Percentiles rank a stretch among this genome's conserved stretches.
Evolutionary conservation across 2,888 invertebrate species (phyloP).

Genomic region (Neoscelio sp.): DNA sequence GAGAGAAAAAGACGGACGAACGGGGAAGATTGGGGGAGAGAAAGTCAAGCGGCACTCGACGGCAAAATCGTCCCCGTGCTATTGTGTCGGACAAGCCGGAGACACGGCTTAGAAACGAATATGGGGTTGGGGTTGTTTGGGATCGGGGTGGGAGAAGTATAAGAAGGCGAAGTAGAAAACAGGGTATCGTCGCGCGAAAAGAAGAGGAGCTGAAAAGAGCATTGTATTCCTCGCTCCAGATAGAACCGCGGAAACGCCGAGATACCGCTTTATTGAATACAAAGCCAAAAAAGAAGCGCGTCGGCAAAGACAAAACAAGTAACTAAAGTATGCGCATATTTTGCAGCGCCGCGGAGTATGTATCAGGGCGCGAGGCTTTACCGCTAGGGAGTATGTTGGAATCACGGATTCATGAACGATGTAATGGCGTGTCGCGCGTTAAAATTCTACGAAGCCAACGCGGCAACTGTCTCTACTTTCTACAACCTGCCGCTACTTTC

Average conservation of each 20-base stretch:
- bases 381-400: conserved; percentile 24
- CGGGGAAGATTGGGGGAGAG: conserved; percentile 7
- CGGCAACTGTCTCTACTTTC: conserved; percentile 57
- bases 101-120: conserved; percentile 58
- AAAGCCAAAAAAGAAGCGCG: conserved; percentile 48
- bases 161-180: conserved; percentile 48
- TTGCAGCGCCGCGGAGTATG: conserved; percentile 1
- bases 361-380: conserved; percentile 18
- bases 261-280: conserved; percentile 65
- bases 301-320: conserved; percentile 50
- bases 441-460: conserved; percentile 59
- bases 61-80: conserved; percentile 66
- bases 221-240: conserved; percentile 55
- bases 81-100: conserved; percentile 69
- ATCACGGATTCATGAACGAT: conserved; percentile 65
- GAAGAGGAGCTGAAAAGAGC: conserved; percentile 56
- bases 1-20: conserved; percentile 34
- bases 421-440: conserved; percentile 63
- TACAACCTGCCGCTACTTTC: conserved; percentile 49
- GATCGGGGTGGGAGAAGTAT: conserved; percentile 2
- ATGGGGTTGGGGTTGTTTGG: conserved; percentile 19
- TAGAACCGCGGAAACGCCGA: conserved; percentile 45
- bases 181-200: conserved; percentile 58
- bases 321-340: conserved; percentile 42
- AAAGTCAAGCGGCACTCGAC: conserved; percentile 69